Evolutionary conservation across 2,797 vertebrate genomes (phyloP).

Genomic region (Galago senegalensis): DNA sequence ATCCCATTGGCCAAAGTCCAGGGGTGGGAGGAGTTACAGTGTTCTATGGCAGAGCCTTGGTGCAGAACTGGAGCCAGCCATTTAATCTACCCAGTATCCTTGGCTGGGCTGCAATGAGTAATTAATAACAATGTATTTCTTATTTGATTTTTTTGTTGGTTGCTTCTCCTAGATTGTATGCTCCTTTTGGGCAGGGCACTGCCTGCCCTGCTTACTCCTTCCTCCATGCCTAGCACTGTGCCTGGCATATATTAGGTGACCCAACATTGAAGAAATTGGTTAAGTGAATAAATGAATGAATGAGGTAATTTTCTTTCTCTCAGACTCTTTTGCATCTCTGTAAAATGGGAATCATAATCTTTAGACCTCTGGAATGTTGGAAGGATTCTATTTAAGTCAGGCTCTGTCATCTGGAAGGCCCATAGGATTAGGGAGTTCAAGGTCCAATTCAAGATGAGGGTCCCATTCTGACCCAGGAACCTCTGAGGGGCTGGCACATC

Average conservation of each 20-base stretch:
- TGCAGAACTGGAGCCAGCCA: background rate
- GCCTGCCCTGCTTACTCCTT: background rate
- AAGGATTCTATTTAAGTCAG: background rate
- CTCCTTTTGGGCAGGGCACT: background rate
- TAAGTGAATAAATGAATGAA: background rate
- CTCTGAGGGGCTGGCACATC: background rate
- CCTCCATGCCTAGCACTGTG: background rate
- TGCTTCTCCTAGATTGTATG: no score
- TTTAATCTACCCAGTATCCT: background rate
- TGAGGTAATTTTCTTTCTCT: background rate
- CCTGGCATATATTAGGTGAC: background rate
- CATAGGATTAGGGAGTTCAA: slow-evolving; percentile 19
- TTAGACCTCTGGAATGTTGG: background rate
- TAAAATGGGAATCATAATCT: background rate
- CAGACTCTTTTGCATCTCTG: background rate
- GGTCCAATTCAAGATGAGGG: background rate
- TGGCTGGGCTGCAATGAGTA: background rate
- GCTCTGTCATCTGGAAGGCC: background rate
- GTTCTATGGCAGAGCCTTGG: background rate
- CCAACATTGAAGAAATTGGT: background rate
- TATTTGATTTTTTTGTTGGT: background rate
- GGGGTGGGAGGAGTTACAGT: background rate
- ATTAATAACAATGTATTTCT: background rate
- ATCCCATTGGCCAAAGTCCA: background rate
- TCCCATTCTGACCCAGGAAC: background rate